Percentiles rank a stretch among this genome's conserved stretches.
Conservation (phyloP, 2,888 invertebrate species). For the Drosophila nr. perissopoda region DNA sequence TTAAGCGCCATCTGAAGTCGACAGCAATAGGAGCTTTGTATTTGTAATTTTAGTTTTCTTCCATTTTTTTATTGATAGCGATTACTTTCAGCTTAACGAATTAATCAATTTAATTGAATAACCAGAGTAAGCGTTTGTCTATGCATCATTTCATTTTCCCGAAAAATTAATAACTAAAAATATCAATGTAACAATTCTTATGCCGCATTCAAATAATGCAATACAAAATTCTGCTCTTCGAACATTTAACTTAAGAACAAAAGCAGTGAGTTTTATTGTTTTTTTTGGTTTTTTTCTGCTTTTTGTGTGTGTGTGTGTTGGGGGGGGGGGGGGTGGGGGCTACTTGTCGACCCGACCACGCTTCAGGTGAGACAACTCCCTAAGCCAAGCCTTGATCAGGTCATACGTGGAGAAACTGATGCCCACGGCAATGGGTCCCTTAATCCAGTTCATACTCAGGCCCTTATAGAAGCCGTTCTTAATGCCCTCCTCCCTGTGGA, state of each 20-base stretch:
- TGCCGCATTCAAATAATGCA: slow-evolving; percentile 35
- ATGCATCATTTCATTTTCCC: slow-evolving; percentile 28
- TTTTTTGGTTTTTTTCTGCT: slow-evolving; percentile 44
- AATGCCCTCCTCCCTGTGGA: slow-evolving; percentile 93
- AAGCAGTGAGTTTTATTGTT: slow-evolving; percentile 45
- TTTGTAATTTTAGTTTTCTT: slow-evolving; percentile 45
- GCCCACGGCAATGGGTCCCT: slow-evolving; percentile 95
- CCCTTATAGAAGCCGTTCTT: slow-evolving; percentile 98
- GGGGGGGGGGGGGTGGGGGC: neutral
- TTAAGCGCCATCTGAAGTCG: slow-evolving; percentile 25
- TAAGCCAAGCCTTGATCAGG: slow-evolving; percentile 88
- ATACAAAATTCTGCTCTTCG: slow-evolving; percentile 23
- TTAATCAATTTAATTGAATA: slow-evolving; percentile 63
- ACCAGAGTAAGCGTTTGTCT: slow-evolving; percentile 56
- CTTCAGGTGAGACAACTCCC: slow-evolving; percentile 84
- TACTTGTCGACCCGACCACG: slow-evolving; percentile 74
- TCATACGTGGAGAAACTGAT: slow-evolving; percentile 99
- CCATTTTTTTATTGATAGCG: slow-evolving; percentile 27
- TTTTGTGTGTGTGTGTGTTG: slow-evolving; percentile 23
- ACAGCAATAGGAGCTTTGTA: slow-evolving; percentile 30
- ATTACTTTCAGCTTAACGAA: slow-evolving; percentile 62
- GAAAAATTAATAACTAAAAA: slow-evolving; percentile 65
- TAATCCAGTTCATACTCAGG: slow-evolving; percentile 99
- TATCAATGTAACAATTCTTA: slow-evolving; percentile 67
- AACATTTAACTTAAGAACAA: slow-evolving; percentile 38